A percentile compares a stretch with the other conserved stretches of the same genome.
Evolutionary conservation across 2,888 invertebrate genomes (phyloP).

Genomic region (Automeris io): DNA sequence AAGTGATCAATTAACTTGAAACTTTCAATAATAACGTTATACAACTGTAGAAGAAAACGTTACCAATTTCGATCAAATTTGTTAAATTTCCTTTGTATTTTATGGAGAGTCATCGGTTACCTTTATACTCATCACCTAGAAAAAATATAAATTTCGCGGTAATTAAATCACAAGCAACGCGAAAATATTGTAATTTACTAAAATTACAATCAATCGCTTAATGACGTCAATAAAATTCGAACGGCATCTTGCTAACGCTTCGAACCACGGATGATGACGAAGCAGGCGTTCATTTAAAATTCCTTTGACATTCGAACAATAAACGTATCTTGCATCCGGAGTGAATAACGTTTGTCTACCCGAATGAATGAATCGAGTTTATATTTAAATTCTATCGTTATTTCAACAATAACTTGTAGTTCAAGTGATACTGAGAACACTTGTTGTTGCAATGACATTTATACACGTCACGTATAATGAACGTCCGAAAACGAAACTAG

Average conservation of each 20-base stretch:
- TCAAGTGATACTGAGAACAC: not conserved
- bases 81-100: too few relatives aligned
- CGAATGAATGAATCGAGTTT: constrained; percentile 3
- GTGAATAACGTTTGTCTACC: constrained; percentile 36
- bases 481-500: too few relatives aligned
- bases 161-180: too few relatives aligned
- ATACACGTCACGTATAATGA: too few relatives aligned
- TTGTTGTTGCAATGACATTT: too few relatives aligned
- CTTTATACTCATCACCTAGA: too few relatives aligned
- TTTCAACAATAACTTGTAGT: not conserved
- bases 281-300: constrained; percentile 6
- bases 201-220: constrained; percentile 2
- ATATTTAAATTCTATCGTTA: not conserved
- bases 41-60: too few relatives aligned
- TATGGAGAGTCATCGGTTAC: too few relatives aligned
- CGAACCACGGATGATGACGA: constrained; percentile 2
- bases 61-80: too few relatives aligned
- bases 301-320: constrained; percentile 46
- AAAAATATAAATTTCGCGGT: too few relatives aligned
- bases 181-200: not conserved
- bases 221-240: not conserved
- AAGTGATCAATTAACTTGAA: too few relatives aligned
- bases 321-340: constrained; percentile 35
- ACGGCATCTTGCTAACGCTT: not conserved
- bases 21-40: too few relatives aligned